These are phyloP conservation scores for Heterodera schachtii DNA, from an alignment of 1,140 invertebrate species.

Conservation along the genomic window DNA sequence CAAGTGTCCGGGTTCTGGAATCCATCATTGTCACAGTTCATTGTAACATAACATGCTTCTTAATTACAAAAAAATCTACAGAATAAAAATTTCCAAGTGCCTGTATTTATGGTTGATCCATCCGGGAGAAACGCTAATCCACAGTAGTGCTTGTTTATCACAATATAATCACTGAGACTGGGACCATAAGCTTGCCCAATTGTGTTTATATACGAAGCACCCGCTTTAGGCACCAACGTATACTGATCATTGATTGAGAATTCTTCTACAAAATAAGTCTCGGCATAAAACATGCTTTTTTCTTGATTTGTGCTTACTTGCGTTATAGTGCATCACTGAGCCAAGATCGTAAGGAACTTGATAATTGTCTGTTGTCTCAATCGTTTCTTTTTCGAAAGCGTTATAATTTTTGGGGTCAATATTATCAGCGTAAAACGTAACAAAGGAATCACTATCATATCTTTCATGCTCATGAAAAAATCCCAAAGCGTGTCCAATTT, in stretches of 20 bases:
- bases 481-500: too few relatives aligned
- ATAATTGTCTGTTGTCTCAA: slow-evolving; percentile 2
- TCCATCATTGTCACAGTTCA: neutral
- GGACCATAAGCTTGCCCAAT: slow-evolving; percentile 19
- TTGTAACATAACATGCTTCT: neutral
- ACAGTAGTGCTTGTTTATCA: slow-evolving; percentile 28
- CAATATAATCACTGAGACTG: slow-evolving; percentile 14
- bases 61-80: neutral
- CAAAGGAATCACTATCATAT: slow-evolving; percentile 15
- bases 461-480: slow-evolving; percentile 23
- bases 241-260: too few relatives aligned
- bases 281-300: too few relatives aligned
- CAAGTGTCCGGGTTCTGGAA: slow-evolving; percentile 28
- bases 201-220: slow-evolving; percentile 18
- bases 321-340: too few relatives aligned
- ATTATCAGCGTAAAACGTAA: slow-evolving; percentile 1
- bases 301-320: too few relatives aligned
- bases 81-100: too few relatives aligned
- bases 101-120: too few relatives aligned
- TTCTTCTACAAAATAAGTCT: too few relatives aligned
- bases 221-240: neutral
- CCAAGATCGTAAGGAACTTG: slow-evolving; percentile 24
- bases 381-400: slow-evolving; percentile 25
- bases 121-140: neutral
- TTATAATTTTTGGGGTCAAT: neutral